Evolutionary conservation across 2,888 invertebrate genomes (phyloP).

Genomic region (Drosophila mulleri): DNA sequence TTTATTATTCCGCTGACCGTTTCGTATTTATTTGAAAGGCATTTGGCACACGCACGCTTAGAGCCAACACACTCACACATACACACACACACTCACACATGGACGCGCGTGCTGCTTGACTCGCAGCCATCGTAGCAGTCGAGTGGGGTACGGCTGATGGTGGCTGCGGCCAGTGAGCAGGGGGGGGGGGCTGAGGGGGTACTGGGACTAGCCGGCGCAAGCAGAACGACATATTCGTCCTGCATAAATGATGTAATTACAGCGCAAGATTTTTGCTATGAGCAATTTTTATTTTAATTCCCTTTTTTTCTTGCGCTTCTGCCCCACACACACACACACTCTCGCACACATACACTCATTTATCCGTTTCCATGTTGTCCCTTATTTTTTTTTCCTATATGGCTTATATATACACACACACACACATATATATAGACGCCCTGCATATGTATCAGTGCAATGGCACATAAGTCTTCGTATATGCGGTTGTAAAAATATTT

Average conservation of each 20-base stretch:
- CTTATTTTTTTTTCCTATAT: conserved; percentile 32
- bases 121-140: conserved; percentile 38
- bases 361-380: conserved; percentile 51
- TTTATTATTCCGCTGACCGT: conserved; percentile 81
- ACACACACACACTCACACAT: conserved; percentile 38
- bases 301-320: conserved; percentile 41
- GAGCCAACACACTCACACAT: conserved; percentile 42
- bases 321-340: conserved; percentile 18
- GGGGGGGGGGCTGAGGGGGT: not conserved
- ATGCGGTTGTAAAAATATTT: conserved; percentile 69
- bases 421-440: not conserved
- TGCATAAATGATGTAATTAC: conserved; percentile 84
- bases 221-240: conserved; percentile 82
- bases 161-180: not conserved
- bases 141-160: not conserved
- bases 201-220: conserved; percentile 43
- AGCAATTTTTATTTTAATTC: conserved; percentile 78
- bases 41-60: conserved; percentile 67
- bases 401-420: conserved; percentile 23
- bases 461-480: conserved; percentile 45
- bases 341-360: conserved; percentile 37
- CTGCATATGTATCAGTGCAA: conserved; percentile 30
- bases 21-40: conserved; percentile 80
- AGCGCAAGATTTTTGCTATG: conserved; percentile 79
- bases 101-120: conserved; percentile 44